phyloP scores from a whole-genome alignment of 2,888 invertebrate genomes.

The Synergus umbraculus region DNA sequence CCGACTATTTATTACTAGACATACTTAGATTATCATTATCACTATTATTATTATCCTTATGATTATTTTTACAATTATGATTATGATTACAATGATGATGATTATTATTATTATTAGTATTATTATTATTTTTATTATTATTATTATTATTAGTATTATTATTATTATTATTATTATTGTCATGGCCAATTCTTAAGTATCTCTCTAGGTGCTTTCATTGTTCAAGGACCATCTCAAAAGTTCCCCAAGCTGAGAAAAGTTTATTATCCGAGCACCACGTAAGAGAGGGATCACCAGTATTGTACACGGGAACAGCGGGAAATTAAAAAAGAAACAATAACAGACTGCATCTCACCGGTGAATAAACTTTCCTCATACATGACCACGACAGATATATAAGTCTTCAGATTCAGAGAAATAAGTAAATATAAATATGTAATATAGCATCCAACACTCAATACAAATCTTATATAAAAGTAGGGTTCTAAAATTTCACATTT shows the following conservation, averaged over 20 bases:
- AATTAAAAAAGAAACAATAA: slow-evolving; percentile 12
- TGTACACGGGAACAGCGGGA: slow-evolving; percentile 23
- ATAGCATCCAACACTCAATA: slow-evolving; percentile 75
- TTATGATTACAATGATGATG: background rate
- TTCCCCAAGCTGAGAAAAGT: slow-evolving; percentile 75
- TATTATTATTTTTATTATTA: slow-evolving; percentile 53
- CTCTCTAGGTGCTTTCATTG: slow-evolving; percentile 65
- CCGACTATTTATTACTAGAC: slow-evolving; percentile 6
- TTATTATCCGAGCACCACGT: slow-evolving; percentile 57
- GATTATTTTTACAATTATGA: background rate
- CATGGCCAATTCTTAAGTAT: slow-evolving; percentile 61
- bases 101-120: slow-evolving; percentile 2
- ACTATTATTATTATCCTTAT: background rate
- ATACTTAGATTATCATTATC: slow-evolving; percentile 4
- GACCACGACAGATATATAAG: slow-evolving; percentile 64
- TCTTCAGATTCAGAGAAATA: slow-evolving; percentile 46
- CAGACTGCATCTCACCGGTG: slow-evolving; percentile 42
- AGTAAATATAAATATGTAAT: slow-evolving; percentile 48
- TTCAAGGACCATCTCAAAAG: slow-evolving; percentile 80
- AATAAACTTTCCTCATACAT: slow-evolving; percentile 69
- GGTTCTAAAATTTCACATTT: slow-evolving; percentile 19
- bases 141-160: slow-evolving; percentile 49
- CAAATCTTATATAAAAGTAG: slow-evolving; percentile 62
- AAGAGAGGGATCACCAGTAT: slow-evolving; percentile 33
- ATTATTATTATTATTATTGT: slow-evolving; percentile 56